These are phyloP conservation scores for Phyllostomus hastatus DNA, from an alignment of 2,113 vertebrate species.

Conservation along the genomic window DNA sequence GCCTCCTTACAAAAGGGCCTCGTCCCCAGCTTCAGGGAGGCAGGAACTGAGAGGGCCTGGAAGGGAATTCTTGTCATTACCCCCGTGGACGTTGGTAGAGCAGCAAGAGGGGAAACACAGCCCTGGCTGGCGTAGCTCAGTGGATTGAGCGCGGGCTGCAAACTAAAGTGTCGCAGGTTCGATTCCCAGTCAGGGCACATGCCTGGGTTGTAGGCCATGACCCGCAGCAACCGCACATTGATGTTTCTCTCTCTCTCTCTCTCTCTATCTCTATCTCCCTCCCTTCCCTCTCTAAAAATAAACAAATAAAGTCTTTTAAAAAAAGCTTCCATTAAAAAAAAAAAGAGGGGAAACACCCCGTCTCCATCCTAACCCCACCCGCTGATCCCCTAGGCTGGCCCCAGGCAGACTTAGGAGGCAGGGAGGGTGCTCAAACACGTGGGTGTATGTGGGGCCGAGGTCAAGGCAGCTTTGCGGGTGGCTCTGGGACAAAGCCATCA, in stretches of 20 bases:
- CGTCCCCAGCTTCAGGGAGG: background rate
- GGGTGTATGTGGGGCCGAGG: background rate
- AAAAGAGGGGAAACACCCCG: background rate
- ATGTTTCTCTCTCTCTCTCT: no score
- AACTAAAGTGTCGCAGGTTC: no score
- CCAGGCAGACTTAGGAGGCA: background rate
- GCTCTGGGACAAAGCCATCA: background rate
- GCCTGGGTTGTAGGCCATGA: no score
- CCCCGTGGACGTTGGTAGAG: background rate
- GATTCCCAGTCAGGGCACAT: no score
- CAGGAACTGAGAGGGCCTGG: background rate
- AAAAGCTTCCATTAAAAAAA: no score
- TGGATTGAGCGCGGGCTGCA: no score
- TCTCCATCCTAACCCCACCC: background rate
- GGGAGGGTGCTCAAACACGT: background rate
- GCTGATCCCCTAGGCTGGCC: background rate
- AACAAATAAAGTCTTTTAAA: no score
- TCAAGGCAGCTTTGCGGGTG: background rate
- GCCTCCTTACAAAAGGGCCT: no score
- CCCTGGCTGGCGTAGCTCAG: no score
- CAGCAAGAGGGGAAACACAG: background rate
- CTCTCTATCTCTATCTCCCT: no score
- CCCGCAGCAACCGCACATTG: no score
- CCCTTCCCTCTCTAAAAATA: no score
- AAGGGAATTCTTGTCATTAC: background rate